Conservation (phyloP, 92 coral and sea anemone genomes). For the Epizoanthus rinbou region DNA sequence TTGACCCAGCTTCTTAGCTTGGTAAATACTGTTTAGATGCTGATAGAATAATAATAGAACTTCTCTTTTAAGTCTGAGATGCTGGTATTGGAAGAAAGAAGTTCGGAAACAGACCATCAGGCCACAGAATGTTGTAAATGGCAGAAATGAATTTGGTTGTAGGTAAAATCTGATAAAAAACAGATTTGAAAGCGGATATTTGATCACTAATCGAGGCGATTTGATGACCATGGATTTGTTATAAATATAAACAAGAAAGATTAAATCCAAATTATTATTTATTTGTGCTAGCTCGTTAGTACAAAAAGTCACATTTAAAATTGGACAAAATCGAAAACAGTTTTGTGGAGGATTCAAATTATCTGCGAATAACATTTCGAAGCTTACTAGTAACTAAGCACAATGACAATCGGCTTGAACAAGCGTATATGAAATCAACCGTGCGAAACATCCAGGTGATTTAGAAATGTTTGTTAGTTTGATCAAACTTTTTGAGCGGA, state of each 20-base stretch:
- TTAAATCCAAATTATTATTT: constrained; percentile 34
- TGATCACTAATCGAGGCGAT: constrained; percentile 39
- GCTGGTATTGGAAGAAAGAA: background rate
- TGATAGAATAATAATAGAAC: constrained; percentile 33
- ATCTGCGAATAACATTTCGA: background rate
- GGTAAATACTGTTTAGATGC: constrained; percentile 34
- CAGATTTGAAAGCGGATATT: constrained; percentile 40
- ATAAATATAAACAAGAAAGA: constrained; percentile 36
- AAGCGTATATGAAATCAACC: constrained; percentile 1
- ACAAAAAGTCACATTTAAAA: constrained; percentile 3
- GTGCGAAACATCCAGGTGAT: constrained; percentile 42
- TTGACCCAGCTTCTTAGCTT: constrained; percentile 46
- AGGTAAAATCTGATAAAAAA: constrained; percentile 9
- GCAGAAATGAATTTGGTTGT: background rate
- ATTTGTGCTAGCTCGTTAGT: constrained; percentile 28
- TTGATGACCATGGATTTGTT: constrained; percentile 41
- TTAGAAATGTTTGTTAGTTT: constrained; percentile 27
- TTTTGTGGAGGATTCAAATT: background rate
- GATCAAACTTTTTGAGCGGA: background rate
- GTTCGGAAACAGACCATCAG: background rate
- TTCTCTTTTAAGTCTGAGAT: background rate
- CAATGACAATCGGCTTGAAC: background rate
- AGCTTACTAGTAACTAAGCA: background rate
- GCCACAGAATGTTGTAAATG: background rate
- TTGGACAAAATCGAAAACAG: background rate